phyloP scores from a whole-genome alignment of 2,888 invertebrate genomes.

The Cephalotes varians region DNA sequence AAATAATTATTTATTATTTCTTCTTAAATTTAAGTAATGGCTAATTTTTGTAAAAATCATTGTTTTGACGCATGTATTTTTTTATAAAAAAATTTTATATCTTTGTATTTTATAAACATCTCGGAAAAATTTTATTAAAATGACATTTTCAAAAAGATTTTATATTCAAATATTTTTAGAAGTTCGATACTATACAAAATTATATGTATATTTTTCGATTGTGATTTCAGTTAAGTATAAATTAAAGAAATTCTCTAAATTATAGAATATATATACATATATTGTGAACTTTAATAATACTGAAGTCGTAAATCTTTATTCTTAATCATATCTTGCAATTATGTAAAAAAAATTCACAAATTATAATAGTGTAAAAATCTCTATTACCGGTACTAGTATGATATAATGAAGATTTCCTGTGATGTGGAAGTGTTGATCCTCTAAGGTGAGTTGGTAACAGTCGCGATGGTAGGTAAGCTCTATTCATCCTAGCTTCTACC shows the following conservation, averaged over 20 bases:
- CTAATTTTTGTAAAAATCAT: neutral
- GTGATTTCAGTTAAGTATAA: neutral
- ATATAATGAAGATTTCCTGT: constrained; percentile 85
- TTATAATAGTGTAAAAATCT: constrained; percentile 71
- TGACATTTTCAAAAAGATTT: neutral
- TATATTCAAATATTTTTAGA: neutral
- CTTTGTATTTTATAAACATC: neutral
- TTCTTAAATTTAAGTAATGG: neutral
- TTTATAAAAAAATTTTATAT: neutral
- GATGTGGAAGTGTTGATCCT: constrained; percentile 82
- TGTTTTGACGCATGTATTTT: neutral
- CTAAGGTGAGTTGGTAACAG: constrained; percentile 87
- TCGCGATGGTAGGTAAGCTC: constrained; percentile 89
- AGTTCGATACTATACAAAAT: neutral
- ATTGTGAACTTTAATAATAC: neutral
- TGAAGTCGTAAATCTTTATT: constrained; percentile 25
- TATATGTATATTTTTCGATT: neutral
- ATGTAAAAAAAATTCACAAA: constrained; percentile 55
- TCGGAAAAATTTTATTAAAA: neutral
- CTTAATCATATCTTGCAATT: constrained; percentile 42
- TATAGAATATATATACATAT: neutral
- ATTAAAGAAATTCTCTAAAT: neutral
- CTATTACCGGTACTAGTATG: constrained; percentile 83
- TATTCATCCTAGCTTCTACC: constrained; percentile 95
- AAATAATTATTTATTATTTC: constrained; percentile 3